phyloP scores from a whole-genome alignment of 1,140 invertebrate species.

The Neuroterus valhalla region DNA sequence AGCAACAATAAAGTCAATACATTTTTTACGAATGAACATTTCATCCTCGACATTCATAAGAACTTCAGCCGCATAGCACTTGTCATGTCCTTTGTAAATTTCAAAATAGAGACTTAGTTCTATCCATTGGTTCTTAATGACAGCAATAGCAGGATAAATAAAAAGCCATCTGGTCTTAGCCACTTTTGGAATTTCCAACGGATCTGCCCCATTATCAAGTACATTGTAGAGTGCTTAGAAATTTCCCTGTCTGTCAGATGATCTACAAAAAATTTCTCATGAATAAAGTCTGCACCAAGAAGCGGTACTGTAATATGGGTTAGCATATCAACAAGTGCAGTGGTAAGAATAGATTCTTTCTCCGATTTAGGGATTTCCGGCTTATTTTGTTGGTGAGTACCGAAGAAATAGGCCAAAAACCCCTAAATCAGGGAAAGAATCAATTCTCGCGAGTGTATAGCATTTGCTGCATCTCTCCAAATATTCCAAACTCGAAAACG shows the following conservation, averaged over 20 bases:
- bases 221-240: no score
- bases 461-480: no score
- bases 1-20: background rate
- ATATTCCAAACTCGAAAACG: no score
- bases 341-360: no score
- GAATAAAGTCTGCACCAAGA: background rate
- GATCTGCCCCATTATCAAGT: slow-evolving; percentile 41
- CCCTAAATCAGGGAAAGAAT: no score
- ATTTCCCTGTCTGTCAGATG: background rate
- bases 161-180: slow-evolving; percentile 53
- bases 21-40: background rate
- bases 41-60: background rate
- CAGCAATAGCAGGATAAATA: slow-evolving; percentile 52
- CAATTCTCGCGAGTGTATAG: no score
- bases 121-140: slow-evolving; percentile 53
- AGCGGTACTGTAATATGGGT: slow-evolving; percentile 1
- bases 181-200: slow-evolving; percentile 50
- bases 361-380: no score
- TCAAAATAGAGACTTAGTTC: slow-evolving; percentile 57
- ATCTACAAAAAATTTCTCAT: background rate
- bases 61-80: slow-evolving; percentile 52
- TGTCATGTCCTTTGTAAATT: slow-evolving; percentile 46
- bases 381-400: no score
- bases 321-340: no score
- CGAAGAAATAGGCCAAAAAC: no score